phyloP scores from a whole-genome alignment of 92 coral and sea anemone genomes.

The Epizoanthus illoricatus region DNA sequence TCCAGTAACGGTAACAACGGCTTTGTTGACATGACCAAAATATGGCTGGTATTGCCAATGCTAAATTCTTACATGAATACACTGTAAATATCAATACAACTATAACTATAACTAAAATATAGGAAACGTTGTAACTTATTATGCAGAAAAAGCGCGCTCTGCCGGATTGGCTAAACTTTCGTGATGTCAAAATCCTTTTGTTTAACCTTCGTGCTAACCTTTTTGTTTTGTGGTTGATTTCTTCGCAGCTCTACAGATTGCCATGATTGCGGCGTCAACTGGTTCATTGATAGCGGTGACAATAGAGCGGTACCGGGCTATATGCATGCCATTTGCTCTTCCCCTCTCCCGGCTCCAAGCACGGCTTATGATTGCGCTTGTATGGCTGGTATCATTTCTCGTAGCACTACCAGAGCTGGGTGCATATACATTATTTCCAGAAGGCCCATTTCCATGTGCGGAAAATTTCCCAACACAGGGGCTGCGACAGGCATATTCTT shows the following conservation, averaged over 20 bases:
- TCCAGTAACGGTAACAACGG: no score
- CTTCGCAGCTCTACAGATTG: slow-evolving; percentile 71
- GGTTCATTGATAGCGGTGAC: slow-evolving; percentile 91
- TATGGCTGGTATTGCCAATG: no score
- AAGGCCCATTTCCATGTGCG: slow-evolving; percentile 51
- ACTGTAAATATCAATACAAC: no score
- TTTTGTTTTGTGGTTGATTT: no score
- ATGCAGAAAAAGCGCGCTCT: no score
- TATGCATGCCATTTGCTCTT: slow-evolving; percentile 83
- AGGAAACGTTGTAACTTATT: no score
- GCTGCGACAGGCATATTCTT: slow-evolving; percentile 67
- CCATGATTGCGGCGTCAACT: slow-evolving; percentile 88
- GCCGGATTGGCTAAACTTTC: no score
- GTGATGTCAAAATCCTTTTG: no score
- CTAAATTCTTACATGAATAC: no score
- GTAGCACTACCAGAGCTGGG: slow-evolving; percentile 88
- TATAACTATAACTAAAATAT: no score
- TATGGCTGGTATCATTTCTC: slow-evolving; percentile 79
- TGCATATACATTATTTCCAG: slow-evolving; percentile 52
- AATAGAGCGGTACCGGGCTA: slow-evolving; percentile 90
- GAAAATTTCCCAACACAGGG: slow-evolving; percentile 67
- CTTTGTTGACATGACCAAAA: no score
- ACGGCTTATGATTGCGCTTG: slow-evolving; percentile 71
- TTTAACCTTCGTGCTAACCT: background rate
- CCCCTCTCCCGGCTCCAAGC: slow-evolving; percentile 89